These are phyloP conservation scores for Andrena bucephala DNA, from an alignment of 2,888 invertebrate species.

Conservation along the genomic window DNA sequence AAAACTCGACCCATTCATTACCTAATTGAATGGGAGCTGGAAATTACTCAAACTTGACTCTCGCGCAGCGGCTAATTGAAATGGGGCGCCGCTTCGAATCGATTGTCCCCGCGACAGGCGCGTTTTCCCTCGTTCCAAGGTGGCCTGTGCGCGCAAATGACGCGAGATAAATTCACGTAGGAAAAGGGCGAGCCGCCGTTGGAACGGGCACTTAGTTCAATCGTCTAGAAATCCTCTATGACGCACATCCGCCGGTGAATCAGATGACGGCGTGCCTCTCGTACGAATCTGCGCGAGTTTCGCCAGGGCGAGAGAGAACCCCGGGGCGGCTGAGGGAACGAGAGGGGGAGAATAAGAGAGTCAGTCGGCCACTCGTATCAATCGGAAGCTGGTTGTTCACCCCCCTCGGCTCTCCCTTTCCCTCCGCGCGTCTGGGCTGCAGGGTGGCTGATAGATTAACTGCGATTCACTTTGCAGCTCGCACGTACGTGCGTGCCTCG, in stretches of 20 bases:
- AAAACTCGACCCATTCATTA: too few relatives aligned
- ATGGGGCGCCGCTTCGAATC: neutral
- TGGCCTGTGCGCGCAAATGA: slow-evolving; percentile 52
- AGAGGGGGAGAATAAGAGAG: slow-evolving; percentile 55
- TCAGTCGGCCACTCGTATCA: slow-evolving; percentile 75
- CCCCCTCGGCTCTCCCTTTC: slow-evolving; percentile 55
- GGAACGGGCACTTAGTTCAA: slow-evolving; percentile 77
- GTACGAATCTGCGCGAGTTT: slow-evolving; percentile 74
- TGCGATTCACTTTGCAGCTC: slow-evolving; percentile 73
- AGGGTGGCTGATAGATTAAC: slow-evolving; percentile 75
- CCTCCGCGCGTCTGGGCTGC: slow-evolving; percentile 49
- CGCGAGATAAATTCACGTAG: slow-evolving; percentile 63
- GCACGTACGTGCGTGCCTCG: slow-evolving; percentile 46
- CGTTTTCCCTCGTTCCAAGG: slow-evolving; percentile 9
- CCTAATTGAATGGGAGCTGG: neutral
- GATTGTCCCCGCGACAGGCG: neutral
- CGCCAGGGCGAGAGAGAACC: slow-evolving; percentile 61
- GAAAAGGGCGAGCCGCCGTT: slow-evolving; percentile 65
- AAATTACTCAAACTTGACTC: neutral
- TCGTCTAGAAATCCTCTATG: slow-evolving; percentile 84
- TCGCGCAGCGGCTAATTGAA: neutral
- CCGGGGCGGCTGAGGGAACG: slow-evolving; percentile 58
- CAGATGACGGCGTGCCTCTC: slow-evolving; percentile 78
- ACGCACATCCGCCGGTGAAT: slow-evolving; percentile 83
- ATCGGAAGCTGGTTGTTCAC: slow-evolving; percentile 82